These are phyloP conservation scores for Chelonoidis abingdonii DNA, from an alignment of 2,113 vertebrate genomes.

Conservation along the genomic window DNA sequence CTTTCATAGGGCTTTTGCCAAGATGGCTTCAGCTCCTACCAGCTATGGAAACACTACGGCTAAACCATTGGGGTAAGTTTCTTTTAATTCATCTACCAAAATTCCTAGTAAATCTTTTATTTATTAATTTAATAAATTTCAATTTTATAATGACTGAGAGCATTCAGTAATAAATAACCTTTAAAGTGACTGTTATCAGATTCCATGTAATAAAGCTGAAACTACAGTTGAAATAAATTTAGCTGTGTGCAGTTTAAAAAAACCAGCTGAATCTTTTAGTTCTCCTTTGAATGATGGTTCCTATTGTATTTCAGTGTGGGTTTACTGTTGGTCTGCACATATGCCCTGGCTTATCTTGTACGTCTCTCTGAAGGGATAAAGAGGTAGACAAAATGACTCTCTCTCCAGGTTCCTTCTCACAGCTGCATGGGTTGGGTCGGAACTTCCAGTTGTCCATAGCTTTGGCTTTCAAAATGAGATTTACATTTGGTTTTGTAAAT, in stretches of 20 bases:
- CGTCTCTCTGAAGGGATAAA: not conserved
- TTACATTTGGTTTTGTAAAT: not conserved
- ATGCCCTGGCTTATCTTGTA: not conserved
- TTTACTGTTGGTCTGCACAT: not conserved
- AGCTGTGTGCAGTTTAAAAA: not conserved
- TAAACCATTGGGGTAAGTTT: constrained; percentile 92
- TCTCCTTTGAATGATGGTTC: not conserved
- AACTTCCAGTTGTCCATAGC: not conserved
- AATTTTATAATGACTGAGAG: not conserved
- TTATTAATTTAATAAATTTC: not conserved
- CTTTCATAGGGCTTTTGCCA: constrained; percentile 91
- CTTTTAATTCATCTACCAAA: constrained; percentile 25
- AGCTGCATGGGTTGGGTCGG: not conserved
- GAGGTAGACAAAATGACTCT: not conserved
- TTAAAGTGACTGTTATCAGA: not conserved
- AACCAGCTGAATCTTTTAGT: not conserved
- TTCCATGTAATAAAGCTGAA: not conserved
- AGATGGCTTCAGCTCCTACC: constrained; percentile 93
- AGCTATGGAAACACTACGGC: constrained; percentile 91
- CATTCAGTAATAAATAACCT: not conserved
- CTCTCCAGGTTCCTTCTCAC: not conserved
- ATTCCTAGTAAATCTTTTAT: not conserved
- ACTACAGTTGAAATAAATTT: not conserved
- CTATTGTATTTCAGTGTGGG: not conserved
- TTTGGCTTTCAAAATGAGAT: not conserved